Base-by-base conservation (phyloP, 2,113 vertebrate species). In the Mungos mungo region DNA sequence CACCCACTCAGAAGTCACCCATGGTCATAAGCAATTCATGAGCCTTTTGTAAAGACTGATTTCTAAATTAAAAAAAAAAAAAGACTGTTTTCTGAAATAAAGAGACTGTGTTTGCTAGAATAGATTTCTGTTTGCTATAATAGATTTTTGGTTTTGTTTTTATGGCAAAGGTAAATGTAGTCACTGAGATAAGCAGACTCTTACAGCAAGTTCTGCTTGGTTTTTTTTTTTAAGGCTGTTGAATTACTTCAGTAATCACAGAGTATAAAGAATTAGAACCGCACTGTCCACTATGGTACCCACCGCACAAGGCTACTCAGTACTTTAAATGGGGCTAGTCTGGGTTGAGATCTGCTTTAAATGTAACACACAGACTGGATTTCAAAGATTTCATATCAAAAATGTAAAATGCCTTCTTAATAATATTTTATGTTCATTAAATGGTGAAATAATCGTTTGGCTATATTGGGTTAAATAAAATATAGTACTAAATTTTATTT, bases 1-100 rank as follows among this genome's bases (percentile, higher is more conserved):
- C 13, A 2, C 93, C 80, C 80, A 96, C 88, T 95, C 65, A 90
- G 81, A 95, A 95, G 66, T 88, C 94, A 94, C 69, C 66, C 45
- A 86, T 52, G 27, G 71, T 54, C 60, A 63, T 47, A 47, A 33
- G 63, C 66, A 95, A 45, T 27, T 92, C 66, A 66, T 52, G 23
- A 81, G 50, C 31, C 29, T 93, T 95, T 97, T 90, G 50, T 92
- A 90, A 96, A 92, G 54, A 76, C 3, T 33, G 12, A 38, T n/a
- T 93, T 94, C 86, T 90, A 47, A 93, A 96, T 77, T 83, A n/a
- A 85, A 93, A 47, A 47, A 47, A 47, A 47, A 47, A 7, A 45
- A 45, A 7, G 45, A 47, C 3, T 27, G 9, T 47, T n/a, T 93
- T 94, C 86, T 90, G 54, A 93, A 96, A 81, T 83, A n/a, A 85